Percentiles rank a stretch among this genome's conserved stretches.
phyloP scores from a whole-genome alignment of 2,888 invertebrate species.

The Aethes cnicana region DNA sequence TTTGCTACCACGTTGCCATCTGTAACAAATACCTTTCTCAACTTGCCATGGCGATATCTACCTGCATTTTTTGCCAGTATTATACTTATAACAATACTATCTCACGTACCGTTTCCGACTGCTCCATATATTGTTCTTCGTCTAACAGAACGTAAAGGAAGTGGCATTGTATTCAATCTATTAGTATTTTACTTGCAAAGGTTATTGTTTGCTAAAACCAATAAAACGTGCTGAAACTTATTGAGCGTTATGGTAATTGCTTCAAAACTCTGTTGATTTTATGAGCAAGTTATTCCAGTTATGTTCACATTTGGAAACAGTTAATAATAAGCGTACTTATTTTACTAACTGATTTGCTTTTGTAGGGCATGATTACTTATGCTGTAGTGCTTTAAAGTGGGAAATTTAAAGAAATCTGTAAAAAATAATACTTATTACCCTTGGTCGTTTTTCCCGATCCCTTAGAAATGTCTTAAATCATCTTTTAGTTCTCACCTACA shows the following conservation, averaged over 20 bases:
- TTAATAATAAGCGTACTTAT: no score
- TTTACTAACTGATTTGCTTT: background rate
- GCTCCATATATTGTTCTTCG: slow-evolving; percentile 31
- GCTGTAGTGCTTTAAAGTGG: no score
- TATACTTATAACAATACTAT: slow-evolving; percentile 46
- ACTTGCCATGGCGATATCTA: slow-evolving; percentile 14
- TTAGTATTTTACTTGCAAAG: slow-evolving; percentile 41
- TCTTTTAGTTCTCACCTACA: no score
- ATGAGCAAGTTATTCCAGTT: no score
- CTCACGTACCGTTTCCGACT: slow-evolving; percentile 46
- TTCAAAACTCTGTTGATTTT: no score
- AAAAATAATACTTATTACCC: no score
- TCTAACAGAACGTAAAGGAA: slow-evolving; percentile 49
- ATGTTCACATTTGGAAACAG: no score
- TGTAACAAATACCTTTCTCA: slow-evolving; percentile 11
- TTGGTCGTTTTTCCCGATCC: no score
- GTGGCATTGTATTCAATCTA: slow-evolving; percentile 49
- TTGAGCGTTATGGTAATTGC: no score
- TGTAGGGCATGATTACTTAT: no score
- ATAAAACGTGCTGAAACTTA: background rate
- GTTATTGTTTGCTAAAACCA: slow-evolving; percentile 35
- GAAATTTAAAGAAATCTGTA: no score
- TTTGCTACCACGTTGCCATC: background rate
- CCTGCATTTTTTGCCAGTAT: slow-evolving; percentile 32
- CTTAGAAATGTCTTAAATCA: no score